These are phyloP conservation scores for Azemiops feae DNA, from an alignment of 2,113 vertebrate genomes.

Conservation along the genomic window DNA sequence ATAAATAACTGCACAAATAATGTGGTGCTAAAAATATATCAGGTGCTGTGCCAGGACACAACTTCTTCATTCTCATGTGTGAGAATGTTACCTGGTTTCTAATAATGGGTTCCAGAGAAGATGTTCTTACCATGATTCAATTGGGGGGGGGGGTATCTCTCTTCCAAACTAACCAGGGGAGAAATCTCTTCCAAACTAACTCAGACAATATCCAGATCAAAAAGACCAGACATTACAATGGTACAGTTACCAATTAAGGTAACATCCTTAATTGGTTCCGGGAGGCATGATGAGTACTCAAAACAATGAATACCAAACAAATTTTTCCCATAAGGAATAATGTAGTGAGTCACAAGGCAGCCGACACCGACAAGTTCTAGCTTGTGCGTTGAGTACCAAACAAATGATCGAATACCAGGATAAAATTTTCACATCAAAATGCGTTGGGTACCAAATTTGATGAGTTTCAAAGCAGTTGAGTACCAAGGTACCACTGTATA, in stretches of 20 bases:
- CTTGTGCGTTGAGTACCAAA: background rate
- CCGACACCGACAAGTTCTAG: background rate
- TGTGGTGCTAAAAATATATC: background rate
- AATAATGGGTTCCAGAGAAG: background rate
- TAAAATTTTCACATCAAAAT: background rate
- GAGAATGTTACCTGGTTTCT: background rate
- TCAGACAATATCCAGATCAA: background rate
- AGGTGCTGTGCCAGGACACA: background rate
- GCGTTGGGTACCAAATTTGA: too few relatives aligned
- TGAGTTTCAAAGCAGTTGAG: background rate
- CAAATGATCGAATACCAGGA: background rate
- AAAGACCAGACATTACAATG: background rate
- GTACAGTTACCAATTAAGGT: background rate
- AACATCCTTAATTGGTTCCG: background rate
- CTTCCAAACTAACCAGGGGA: background rate
- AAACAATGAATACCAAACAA: too few relatives aligned
- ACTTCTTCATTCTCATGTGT: background rate
- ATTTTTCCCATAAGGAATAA: too few relatives aligned
- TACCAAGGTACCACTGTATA: background rate
- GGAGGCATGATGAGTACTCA: background rate
- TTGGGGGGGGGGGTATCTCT: accelerated
- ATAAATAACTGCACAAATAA: background rate
- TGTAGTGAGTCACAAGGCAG: background rate
- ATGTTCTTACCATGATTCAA: background rate
- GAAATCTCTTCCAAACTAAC: background rate